phyloP scores from a whole-genome alignment of 2,888 invertebrate species.

The Harpagoxenus sublaevis region DNA sequence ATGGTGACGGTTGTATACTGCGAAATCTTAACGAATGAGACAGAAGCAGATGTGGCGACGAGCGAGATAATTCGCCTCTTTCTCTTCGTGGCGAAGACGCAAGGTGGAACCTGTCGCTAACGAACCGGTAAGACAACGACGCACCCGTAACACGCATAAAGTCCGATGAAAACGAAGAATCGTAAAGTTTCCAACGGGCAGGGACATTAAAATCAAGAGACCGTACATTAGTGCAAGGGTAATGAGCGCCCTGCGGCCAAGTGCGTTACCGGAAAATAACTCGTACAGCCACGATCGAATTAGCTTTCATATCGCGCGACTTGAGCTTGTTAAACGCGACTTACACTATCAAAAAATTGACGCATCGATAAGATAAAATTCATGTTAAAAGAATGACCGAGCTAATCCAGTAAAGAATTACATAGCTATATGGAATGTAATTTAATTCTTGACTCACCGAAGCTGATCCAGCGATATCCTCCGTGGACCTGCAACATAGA shows the following conservation, averaged over 20 bases:
- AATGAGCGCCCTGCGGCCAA: constrained; percentile 76
- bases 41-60: constrained; percentile 43
- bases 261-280: constrained; percentile 62
- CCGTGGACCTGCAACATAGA: background rate
- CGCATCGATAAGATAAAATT: constrained; percentile 10
- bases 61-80: constrained; percentile 59
- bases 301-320: constrained; percentile 7
- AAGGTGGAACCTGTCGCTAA: constrained; percentile 75
- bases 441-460: background rate
- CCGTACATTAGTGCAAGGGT: constrained; percentile 76
- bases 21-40: constrained; percentile 26
- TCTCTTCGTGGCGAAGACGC: constrained; percentile 49
- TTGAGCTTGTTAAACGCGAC: constrained; percentile 28
- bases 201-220: constrained; percentile 81
- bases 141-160: constrained; percentile 76
- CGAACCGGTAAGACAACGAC: constrained; percentile 78
- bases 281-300: constrained; percentile 53
- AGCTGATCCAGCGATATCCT: background rate
- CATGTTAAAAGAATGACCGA: background rate
- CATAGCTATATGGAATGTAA: background rate
- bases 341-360: background rate
- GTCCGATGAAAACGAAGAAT: constrained; percentile 81
- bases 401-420: background rate
- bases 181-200: constrained; percentile 78
- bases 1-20: constrained; percentile 8